phyloP scores from a whole-genome alignment of 2,113 vertebrate genomes.

The Micronycteris hirsuta region DNA sequence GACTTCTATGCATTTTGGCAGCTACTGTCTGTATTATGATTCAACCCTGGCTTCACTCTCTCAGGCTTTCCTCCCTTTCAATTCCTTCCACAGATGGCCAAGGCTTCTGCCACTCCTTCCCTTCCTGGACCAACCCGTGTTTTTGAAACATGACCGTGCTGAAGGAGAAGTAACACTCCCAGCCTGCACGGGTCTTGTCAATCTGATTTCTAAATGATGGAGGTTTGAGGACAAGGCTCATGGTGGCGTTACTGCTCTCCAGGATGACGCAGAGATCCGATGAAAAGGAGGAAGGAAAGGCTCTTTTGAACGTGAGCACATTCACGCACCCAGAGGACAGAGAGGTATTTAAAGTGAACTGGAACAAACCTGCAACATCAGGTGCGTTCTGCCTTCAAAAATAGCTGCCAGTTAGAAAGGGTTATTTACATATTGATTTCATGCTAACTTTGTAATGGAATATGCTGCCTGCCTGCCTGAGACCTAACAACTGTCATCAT shows the following conservation, averaged over 20 bases:
- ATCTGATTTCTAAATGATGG: conserved; percentile 50
- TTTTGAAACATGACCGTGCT: conserved; percentile 46
- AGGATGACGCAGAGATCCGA: conserved; percentile 42
- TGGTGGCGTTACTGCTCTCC: background rate
- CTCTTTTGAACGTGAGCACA: background rate
- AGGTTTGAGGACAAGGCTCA: background rate
- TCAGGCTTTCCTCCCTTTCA: background rate
- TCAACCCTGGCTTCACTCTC: conserved; percentile 21
- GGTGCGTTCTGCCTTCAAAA: conserved; percentile 78
- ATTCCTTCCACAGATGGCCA: background rate
- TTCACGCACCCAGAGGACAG: conserved; percentile 62
- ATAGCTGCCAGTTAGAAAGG: conserved; percentile 74
- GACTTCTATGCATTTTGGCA: background rate
- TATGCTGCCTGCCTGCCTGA: conserved; percentile 68
- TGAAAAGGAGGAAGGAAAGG: background rate
- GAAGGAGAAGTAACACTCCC: background rate
- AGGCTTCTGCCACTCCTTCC: background rate
- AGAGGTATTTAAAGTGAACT: conserved; percentile 75
- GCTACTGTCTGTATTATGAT: conserved; percentile 35
- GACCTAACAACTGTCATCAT: conserved; percentile 71
- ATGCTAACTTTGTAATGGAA: conserved; percentile 74
- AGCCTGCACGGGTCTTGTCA: background rate
- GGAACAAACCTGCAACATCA: conserved; percentile 76
- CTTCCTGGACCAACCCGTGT: background rate
- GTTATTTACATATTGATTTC: conserved; percentile 73